Base-by-base conservation (phyloP, 2,797 vertebrate genomes). In the Ctenopoma multispine region DNA sequence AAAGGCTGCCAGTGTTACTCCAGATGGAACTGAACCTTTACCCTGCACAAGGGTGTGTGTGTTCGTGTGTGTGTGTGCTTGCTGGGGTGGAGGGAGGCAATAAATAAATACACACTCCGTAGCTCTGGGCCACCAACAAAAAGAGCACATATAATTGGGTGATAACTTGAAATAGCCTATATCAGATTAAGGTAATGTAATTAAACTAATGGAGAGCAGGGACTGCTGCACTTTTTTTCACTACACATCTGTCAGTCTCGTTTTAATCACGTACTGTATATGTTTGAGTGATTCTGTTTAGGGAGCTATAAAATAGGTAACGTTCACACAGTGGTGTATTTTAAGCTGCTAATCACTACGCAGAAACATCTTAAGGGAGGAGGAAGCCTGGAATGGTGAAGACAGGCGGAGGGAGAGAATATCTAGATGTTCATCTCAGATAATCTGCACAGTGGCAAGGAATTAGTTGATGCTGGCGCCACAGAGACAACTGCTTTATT, bases 161-260 rank as follows among this genome's bases (percentile, higher is more conserved):
- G 69, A 87, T 74, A 79, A 83, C 64, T 85, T 83, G 67, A 87
- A 85, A 88, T 80, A 76, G 77, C 80, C 63, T 72, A 41, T 85
- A 90, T 91, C 85, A 86, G 81, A 90, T 83, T 60, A 90, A 78
- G 69, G 71, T 89, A 87, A 89, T 93, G 63, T 82, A 86, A 91
- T 92, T 90, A 87, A 88, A 83, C 76, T 89, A 86, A 90, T 79
- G 72, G 79, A 75, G 79, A 85, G 79, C 47, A 23, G 20, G 54
- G 50, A 58, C 76, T 80, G 53, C 27, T 81, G 61, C 69, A 56
- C 59, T 75, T 80, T 75, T 64, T 66, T 64, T 79, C 75, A 67
- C 73, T 60, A 41, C 72, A 80, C 79, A 79, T 73, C 86, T 80
- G 82, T 83, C 87, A 79, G 69, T 81, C 78, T 77, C 0, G 0